Evolutionary conservation across 2,797 vertebrate genomes (phyloP), one percentile per base, ranked within the genome.

Genomic region (Phalloptychus januarius): DNA sequence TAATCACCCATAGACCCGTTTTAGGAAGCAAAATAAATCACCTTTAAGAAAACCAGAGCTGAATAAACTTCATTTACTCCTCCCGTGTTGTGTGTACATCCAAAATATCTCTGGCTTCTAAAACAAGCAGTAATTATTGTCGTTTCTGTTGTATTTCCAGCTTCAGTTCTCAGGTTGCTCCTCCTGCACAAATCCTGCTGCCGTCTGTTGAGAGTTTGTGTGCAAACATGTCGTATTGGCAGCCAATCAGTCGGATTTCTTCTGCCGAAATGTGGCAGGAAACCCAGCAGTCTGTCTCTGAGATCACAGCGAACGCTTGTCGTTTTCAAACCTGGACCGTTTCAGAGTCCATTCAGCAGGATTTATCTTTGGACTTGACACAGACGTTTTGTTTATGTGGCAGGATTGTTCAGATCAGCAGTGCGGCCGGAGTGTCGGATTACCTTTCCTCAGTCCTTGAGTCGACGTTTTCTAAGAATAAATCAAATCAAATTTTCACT

Each of bases 401-500:
- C 82, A 85, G 42, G 61, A 50, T 65, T 33, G 48, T 33, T 85
- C 50, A 11, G 54, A 85, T 87, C 82, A 86, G 79, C 85, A 78
- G 72, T 44, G 69, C 76, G 70, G 77, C 20, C 44, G 73, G 46
- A 81, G 86, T 50, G 77, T 92, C 81, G 77, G 40, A 81, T 91
- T 91, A 85, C 28, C 56, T 45, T 46, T 44, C n/a, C 74, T 78
- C 44, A 13, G 71, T 52, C 71, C 69, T 73, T 50, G 58, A 78
- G 73, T 67, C 76, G 86, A 84, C 28, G 42, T 18, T 0, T 42
- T 42, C n/a, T 15, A 2, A 70, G 58, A 58, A 72, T 75, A 20
- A 75, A 58, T 5, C 7, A 33, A 40, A 56, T 50, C 8, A 38
- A 28, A 42, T 50, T 28, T 70, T 44, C 25, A n/a, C 5, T 70